Conservation (phyloP, 2,797 vertebrate genomes). For the Chelon auratus region DNA sequence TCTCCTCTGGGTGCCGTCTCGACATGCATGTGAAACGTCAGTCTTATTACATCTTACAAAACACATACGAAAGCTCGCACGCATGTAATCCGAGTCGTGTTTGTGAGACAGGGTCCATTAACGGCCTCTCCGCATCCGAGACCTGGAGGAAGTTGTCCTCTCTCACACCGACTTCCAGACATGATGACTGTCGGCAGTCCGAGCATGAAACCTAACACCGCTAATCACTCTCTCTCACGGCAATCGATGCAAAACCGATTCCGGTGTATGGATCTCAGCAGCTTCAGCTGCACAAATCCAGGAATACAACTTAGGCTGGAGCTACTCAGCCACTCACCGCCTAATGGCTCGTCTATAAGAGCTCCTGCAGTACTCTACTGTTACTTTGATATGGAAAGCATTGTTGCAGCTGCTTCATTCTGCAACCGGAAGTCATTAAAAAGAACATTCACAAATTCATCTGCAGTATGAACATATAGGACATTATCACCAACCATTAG, state of each 20-base stretch:
- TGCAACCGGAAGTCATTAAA: slow-evolving; percentile 27
- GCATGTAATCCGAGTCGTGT: slow-evolving; percentile 47
- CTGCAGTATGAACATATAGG: slow-evolving; percentile 15
- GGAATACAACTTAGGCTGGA: slow-evolving; percentile 53
- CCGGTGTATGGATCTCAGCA: slow-evolving; percentile 47
- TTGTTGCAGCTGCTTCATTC: slow-evolving; percentile 33
- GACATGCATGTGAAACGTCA: slow-evolving; percentile 49
- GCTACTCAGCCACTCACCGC: slow-evolving; percentile 50
- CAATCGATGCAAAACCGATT: slow-evolving; percentile 77
- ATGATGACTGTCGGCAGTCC: slow-evolving; percentile 46
- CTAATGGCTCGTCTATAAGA: slow-evolving; percentile 57
- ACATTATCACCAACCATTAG: slow-evolving; percentile 26
- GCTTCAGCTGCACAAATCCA: slow-evolving; percentile 45
- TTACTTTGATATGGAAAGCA: slow-evolving; percentile 38
- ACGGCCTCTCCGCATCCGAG: slow-evolving; percentile 49
- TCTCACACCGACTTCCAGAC: slow-evolving; percentile 49
- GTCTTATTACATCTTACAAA: slow-evolving; percentile 56
- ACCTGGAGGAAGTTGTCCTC: slow-evolving; percentile 51
- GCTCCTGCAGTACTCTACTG: slow-evolving; percentile 44
- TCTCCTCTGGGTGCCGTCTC: slow-evolving; percentile 63
- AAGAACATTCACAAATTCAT: slow-evolving; percentile 32
- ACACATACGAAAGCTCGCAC: slow-evolving; percentile 2
- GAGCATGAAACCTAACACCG: slow-evolving; percentile 47
- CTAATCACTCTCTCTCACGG: slow-evolving; percentile 38
- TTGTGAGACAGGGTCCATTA: slow-evolving; percentile 44